Percentiles rank a stretch among this genome's conserved stretches.
Evolutionary conservation across 2,888 invertebrate genomes (phyloP).

Genomic region (Clanis bilineata): DNA sequence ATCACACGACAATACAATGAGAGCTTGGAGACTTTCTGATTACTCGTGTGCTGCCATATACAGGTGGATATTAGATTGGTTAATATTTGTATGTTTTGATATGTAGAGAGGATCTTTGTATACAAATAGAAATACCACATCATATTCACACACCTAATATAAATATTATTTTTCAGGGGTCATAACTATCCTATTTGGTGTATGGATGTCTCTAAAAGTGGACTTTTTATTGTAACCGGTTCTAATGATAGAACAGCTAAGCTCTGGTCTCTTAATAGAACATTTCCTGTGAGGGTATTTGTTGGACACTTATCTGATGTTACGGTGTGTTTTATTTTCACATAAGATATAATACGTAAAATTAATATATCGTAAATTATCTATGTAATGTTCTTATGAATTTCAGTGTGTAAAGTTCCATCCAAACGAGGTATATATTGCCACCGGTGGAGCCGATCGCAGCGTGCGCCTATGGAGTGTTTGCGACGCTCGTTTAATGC

Average conservation of each 20-base stretch:
- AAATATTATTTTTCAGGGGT: constrained; percentile 77
- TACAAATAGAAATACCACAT: too few species aligned
- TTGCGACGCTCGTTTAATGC: constrained; percentile 89
- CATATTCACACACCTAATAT: too few species aligned
- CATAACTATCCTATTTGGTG: constrained; percentile 96
- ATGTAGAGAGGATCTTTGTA: too few species aligned
- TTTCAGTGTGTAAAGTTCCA: constrained; percentile 92
- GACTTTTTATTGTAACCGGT: constrained; percentile 88
- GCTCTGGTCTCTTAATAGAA: constrained; percentile 91
- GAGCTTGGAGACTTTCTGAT: constrained; percentile 88
- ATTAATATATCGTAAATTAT: too few species aligned
- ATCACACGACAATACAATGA: constrained; percentile 89
- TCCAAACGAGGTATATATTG: constrained; percentile 94
- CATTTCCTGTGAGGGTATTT: constrained; percentile 91
- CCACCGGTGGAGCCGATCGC: constrained; percentile 95
- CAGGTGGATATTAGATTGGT: constrained; percentile 67
- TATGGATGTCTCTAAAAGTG: constrained; percentile 85
- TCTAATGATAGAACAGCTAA: constrained; percentile 91
- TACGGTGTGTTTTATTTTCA: constrained; percentile 83
- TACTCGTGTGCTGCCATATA: constrained; percentile 87
- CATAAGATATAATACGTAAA: too few species aligned
- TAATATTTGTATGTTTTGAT: too few species aligned
- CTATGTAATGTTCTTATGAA: too few species aligned
- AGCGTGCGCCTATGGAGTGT: constrained; percentile 94
- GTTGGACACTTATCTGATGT: constrained; percentile 95